These are phyloP conservation scores for Zaprionus nigranus DNA, from an alignment of 1,140 invertebrate genomes.

Conservation along the genomic window DNA sequence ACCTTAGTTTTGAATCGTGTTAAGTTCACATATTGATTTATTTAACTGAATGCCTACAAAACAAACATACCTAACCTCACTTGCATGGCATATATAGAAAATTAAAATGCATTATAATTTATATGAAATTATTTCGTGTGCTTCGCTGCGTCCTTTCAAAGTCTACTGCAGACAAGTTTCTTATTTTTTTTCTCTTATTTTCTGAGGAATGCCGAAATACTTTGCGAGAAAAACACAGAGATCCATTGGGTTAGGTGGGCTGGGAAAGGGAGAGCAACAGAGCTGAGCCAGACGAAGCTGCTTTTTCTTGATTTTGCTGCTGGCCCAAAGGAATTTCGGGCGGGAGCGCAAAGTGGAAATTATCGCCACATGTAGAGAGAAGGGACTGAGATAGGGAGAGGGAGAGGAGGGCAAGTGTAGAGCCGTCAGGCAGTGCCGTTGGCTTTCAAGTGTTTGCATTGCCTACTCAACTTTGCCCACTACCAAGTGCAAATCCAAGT, in stretches of 20 bases:
- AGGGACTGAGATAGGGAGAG: not conserved
- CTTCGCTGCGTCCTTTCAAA: conserved; percentile 65
- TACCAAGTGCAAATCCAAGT: conserved; percentile 56
- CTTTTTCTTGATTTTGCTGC: conserved; percentile 48
- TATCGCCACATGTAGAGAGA: conserved; percentile 56
- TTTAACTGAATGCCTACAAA: not conserved
- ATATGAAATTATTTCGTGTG: conserved; percentile 63
- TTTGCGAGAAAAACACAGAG: conserved; percentile 38
- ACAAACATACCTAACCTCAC: not conserved
- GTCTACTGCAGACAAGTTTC: conserved; percentile 31
- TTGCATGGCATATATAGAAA: not conserved
- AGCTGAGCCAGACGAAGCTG: conserved; percentile 43
- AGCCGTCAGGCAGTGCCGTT: conserved; percentile 44
- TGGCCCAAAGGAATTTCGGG: conserved; percentile 51
- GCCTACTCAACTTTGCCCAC: conserved; percentile 66
- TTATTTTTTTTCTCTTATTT: conserved; percentile 6
- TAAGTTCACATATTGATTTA: not conserved
- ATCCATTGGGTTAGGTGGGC: conserved; percentile 14
- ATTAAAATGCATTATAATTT: conserved; percentile 60
- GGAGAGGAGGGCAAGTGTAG: conserved; percentile 22
- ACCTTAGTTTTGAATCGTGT: not conserved
- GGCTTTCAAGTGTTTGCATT: conserved; percentile 69
- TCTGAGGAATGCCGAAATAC: conserved; percentile 23
- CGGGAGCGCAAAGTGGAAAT: conserved; percentile 70
- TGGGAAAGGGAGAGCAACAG: not conserved